These are phyloP conservation scores for Pedicia rivosa DNA, from an alignment of 2,888 invertebrate genomes.

Conservation along the genomic window DNA sequence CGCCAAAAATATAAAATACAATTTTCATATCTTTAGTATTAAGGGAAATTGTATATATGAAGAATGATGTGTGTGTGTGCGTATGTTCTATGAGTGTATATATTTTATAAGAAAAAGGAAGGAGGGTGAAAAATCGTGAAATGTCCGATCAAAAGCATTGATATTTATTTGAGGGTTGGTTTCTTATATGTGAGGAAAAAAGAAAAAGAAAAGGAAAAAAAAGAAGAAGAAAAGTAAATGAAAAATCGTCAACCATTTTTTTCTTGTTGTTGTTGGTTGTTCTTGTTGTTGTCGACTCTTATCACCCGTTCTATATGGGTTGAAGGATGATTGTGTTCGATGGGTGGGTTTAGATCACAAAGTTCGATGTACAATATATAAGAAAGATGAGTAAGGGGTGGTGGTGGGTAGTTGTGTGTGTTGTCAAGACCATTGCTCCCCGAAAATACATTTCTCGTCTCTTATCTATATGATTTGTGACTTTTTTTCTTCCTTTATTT, in stretches of 20 bases:
- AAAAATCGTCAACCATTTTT: not conserved
- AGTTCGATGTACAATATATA: too few relatives aligned
- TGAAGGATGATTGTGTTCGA: not conserved
- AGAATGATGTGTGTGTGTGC: not conserved
- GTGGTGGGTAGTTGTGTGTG: not conserved
- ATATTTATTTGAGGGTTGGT: too few relatives aligned
- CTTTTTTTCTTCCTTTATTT: slow-evolving; percentile 15
- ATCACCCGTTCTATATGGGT: not conserved
- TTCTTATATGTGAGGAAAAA: not conserved
- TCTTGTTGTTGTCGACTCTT: not conserved
- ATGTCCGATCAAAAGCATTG: not conserved
- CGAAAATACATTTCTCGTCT: slow-evolving; percentile 19
- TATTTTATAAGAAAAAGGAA: not conserved
- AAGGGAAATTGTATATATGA: too few relatives aligned
- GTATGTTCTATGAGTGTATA: not conserved
- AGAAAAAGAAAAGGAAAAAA: not conserved
- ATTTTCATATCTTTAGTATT: too few relatives aligned
- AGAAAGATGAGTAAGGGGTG: too few relatives aligned
- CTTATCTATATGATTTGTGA: slow-evolving; percentile 32
- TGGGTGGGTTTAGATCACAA: too few relatives aligned
- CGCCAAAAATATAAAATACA: too few relatives aligned
- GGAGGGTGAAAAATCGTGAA: not conserved
- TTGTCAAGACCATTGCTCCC: not conserved
- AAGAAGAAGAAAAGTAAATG: not conserved
- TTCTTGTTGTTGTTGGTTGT: not conserved